phyloP scores from a whole-genome alignment of 2,888 invertebrate species.

The Lycaena phlaeas region DNA sequence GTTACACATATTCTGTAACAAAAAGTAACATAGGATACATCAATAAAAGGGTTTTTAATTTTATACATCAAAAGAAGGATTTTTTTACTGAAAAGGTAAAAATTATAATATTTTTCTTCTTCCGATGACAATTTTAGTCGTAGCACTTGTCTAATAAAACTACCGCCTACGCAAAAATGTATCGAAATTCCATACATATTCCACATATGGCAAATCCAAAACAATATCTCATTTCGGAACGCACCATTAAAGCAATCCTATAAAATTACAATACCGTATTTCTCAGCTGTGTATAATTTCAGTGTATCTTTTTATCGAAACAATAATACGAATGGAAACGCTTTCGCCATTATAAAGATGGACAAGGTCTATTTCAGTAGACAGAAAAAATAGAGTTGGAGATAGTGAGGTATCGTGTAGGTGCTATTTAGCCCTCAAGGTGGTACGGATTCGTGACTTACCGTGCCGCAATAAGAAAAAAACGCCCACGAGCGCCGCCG shows the following conservation, averaged over 20 bases:
- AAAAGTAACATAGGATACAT: too few relatives aligned
- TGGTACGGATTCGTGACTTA: constrained; percentile 61
- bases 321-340: constrained; percentile 20
- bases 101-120: too few relatives aligned
- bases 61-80: too few relatives aligned
- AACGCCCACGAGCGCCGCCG: constrained; percentile 35
- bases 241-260: constrained; percentile 3
- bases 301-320: constrained; percentile 14
- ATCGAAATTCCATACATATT: too few relatives aligned
- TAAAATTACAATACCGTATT: constrained; percentile 6
- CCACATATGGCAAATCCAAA: too few relatives aligned
- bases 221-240: too few relatives aligned
- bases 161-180: too few relatives aligned
- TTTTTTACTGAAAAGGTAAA: too few relatives aligned
- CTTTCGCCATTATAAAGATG: constrained; percentile 20
- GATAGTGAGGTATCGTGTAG: constrained; percentile 30
- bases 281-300: constrained; percentile 9
- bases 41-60: too few relatives aligned
- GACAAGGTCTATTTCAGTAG: constrained; percentile 21
- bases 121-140: too few relatives aligned
- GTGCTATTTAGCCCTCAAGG: constrained; percentile 70
- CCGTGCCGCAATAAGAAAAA: constrained; percentile 43
- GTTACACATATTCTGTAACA: too few relatives aligned
- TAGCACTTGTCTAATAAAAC: too few relatives aligned
- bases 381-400: constrained; percentile 18